Conservation (phyloP, 2,888 invertebrate species). For the Sarcophaga caerulescens region DNA sequence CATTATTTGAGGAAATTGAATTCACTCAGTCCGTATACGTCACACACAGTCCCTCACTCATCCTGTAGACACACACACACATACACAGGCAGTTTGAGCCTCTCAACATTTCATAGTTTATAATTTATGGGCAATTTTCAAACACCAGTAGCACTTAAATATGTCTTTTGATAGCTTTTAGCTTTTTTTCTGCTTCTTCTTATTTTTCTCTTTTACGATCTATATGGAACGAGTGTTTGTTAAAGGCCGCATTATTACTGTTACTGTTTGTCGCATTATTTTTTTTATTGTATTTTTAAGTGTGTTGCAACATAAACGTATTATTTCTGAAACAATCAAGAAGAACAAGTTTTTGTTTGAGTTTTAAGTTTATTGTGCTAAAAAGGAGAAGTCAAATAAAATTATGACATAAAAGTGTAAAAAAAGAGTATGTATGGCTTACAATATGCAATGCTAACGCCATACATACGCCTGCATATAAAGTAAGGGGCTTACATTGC, state of each 20-base stretch:
- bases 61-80: background rate
- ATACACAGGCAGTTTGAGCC: background rate
- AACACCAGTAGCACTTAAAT: conserved; percentile 65
- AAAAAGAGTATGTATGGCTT: background rate
- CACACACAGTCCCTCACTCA: too few relatives aligned
- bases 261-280: conserved; percentile 15
- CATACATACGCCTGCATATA: too few relatives aligned
- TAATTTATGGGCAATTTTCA: conserved; percentile 67
- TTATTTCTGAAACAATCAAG: conserved; percentile 68
- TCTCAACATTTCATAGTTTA: conserved; percentile 65
- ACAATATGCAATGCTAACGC: too few relatives aligned
- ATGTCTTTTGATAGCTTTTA: conserved; percentile 43
- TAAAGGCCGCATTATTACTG: conserved; percentile 23
- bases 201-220: background rate
- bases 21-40: too few relatives aligned
- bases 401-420: background rate
- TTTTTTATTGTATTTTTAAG: too few relatives aligned
- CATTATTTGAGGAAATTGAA: background rate
- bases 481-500: background rate
- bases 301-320: conserved; percentile 62
- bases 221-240: background rate
- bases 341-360: conserved; percentile 63
- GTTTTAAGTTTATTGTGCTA: background rate
- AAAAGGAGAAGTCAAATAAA: background rate
- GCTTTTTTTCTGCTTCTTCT: background rate